These are phyloP conservation scores for Zaprionus lineosus DNA, from an alignment of 2,888 invertebrate genomes.

Conservation along the genomic window DNA sequence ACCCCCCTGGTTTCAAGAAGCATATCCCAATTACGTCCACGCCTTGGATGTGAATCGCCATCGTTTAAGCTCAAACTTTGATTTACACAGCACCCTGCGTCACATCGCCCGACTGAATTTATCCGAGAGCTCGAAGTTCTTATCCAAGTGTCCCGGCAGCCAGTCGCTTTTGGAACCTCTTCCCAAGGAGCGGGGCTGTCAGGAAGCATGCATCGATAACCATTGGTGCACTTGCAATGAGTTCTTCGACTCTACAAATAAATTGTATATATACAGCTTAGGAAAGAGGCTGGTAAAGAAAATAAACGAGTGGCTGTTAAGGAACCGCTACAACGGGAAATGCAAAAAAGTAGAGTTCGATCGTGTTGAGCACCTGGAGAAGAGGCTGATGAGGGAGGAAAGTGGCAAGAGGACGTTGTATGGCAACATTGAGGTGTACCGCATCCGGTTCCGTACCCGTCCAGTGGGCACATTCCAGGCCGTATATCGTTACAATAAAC, in stretches of 20 bases:
- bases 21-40: conserved; percentile 83
- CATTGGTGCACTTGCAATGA: conserved; percentile 90
- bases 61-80: conserved; percentile 88
- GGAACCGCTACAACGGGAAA: not conserved
- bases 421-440: conserved; percentile 20
- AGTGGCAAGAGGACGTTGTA: conserved; percentile 14
- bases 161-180: conserved; percentile 86
- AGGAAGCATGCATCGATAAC: conserved; percentile 85
- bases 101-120: conserved; percentile 84
- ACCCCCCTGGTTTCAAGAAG: conserved; percentile 85
- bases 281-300: conserved; percentile 55
- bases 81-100: conserved; percentile 87
- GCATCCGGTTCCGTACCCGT: conserved; percentile 85
- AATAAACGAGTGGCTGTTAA: conserved; percentile 55
- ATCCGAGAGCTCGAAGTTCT: too few species aligned
- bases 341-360: conserved; percentile 37
- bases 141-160: conserved; percentile 85
- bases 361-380: conserved; percentile 32
- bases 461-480: conserved; percentile 87
- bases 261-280: conserved; percentile 76
- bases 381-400: conserved; percentile 19
- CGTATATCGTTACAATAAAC: conserved; percentile 84
- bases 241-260: conserved; percentile 77
- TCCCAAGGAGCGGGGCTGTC: conserved; percentile 85
- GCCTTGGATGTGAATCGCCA: conserved; percentile 85